Evolutionary conservation across 1,140 invertebrate species (phyloP), one percentile per base, ranked within the genome.

Genomic region (Maniola jurtina): DNA sequence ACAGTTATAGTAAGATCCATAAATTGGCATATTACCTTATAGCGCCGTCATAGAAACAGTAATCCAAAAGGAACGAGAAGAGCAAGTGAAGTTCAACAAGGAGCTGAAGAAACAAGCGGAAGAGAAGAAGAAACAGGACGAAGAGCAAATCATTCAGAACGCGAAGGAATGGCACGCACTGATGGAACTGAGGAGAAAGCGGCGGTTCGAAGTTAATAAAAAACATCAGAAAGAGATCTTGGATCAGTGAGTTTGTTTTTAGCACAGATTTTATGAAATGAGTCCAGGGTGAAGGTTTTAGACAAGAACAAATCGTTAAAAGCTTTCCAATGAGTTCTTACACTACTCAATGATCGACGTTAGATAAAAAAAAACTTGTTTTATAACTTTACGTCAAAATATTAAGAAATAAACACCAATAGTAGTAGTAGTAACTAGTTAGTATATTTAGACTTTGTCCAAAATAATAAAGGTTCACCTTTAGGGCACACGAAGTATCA

Each of bases 11-110:
- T 25, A 25, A 25, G 25, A 25, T 25, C 25, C 25, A 25, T 25
- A 25, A 25, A 25, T 25, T 25, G 4, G 25, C 25, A 25, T 25
- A 13, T 50, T 38, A 42, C 25, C 13, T 67, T 64, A 0, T 62
- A 92, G 91, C 54, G 89, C 89, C 9, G 84, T 91, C 0, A 81
- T 91, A 62, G 89, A 90, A 70, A 83, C 89, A 0, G 84, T 79
- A 6, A 73, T 88, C 15, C 82, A 87, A 54, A 90, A 89, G 36
- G 89, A 92, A 62, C 81, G 88, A 6, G 38, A 78, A 33, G 84
- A 84, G 54, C 91, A 92, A 61, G 55, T 90, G 6, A 84, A 89
- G 64, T 92, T 92, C 59, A 73, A 82, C 0, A 70, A 73, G 10
- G 71, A 88, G 59, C 66, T 80, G 33, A 74, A 79, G 60, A 70